phyloP scores from a whole-genome alignment of 2,888 invertebrate genomes.

The Luffia ferchaultella region DNA sequence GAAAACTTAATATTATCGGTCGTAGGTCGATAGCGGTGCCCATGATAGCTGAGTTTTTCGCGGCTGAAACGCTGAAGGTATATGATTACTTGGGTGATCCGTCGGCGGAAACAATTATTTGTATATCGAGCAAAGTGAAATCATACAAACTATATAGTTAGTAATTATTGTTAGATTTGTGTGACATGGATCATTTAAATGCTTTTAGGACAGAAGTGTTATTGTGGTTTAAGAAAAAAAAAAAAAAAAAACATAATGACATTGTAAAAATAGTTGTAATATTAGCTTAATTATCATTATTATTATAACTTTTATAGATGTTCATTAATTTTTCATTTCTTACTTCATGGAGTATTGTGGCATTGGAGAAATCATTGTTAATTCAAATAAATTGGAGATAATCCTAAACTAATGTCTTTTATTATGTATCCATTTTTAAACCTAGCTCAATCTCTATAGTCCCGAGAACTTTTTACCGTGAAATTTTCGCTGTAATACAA shows the following conservation, averaged over 20 bases:
- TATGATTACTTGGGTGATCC: constrained; percentile 23
- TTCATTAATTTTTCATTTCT: constrained; percentile 62
- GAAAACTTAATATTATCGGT: background rate
- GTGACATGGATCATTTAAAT: constrained; percentile 63
- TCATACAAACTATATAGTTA: constrained; percentile 60
- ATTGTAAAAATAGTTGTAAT: constrained; percentile 66
- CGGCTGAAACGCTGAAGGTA: too few species aligned
- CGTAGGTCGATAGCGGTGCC: constrained; percentile 29
- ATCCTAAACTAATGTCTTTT: constrained; percentile 41
- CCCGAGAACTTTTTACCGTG: background rate
- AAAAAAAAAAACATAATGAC: constrained; percentile 54
- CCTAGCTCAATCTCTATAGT: background rate
- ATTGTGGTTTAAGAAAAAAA: constrained; percentile 54
- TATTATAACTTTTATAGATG: constrained; percentile 67
- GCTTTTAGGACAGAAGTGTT: constrained; percentile 64
- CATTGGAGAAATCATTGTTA: constrained; percentile 66
- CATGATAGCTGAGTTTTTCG: constrained; percentile 31
- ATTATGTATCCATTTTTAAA: too few species aligned
- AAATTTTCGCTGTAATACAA: background rate
- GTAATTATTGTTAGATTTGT: constrained; percentile 65
- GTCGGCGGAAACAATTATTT: constrained; percentile 49
- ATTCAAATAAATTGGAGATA: constrained; percentile 65
- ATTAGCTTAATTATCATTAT: constrained; percentile 66
- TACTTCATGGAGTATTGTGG: constrained; percentile 65
- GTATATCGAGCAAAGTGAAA: constrained; percentile 62